Evolutionary conservation across 1,140 invertebrate species (phyloP).

Genomic region (Drosophila simulans): DNA sequence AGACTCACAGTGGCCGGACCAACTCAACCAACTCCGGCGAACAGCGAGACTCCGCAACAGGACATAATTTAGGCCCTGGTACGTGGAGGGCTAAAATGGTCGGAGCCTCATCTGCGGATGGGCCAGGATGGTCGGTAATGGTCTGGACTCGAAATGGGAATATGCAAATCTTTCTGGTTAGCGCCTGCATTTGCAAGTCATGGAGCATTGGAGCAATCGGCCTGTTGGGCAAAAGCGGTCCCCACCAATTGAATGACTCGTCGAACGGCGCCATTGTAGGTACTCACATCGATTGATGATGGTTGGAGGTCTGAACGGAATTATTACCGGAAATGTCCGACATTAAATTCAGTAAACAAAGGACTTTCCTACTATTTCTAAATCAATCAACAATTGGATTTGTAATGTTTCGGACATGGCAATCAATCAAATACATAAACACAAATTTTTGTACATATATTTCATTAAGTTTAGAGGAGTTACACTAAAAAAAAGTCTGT

Average conservation of each 20-base stretch:
- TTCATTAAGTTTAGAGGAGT: too few relatives aligned
- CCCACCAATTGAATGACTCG: slow-evolving; percentile 37
- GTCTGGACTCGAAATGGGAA: slow-evolving; percentile 46
- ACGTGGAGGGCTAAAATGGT: slow-evolving; percentile 46
- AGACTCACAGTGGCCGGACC: slow-evolving; percentile 37
- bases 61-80: slow-evolving; percentile 63
- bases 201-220: slow-evolving; percentile 13
- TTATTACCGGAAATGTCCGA: slow-evolving; percentile 7
- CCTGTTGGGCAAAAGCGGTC: not conserved
- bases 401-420: too few relatives aligned
- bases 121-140: slow-evolving; percentile 11
- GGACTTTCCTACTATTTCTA: not conserved
- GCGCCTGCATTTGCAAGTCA: slow-evolving; percentile 57
- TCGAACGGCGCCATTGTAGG: slow-evolving; percentile 2
- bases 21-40: slow-evolving; percentile 21
- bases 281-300: not conserved
- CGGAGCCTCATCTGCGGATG: slow-evolving; percentile 9
- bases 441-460: too few relatives aligned
- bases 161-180: slow-evolving; percentile 59
- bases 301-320: not conserved
- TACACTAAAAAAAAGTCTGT: too few relatives aligned
- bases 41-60: slow-evolving; percentile 40
- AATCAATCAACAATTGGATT: too few relatives aligned
- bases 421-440: too few relatives aligned
- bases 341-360: not conserved